These are phyloP conservation scores for Oncorhynchus nerka DNA, from an alignment of 2,113 vertebrate species.

Conservation along the genomic window DNA sequence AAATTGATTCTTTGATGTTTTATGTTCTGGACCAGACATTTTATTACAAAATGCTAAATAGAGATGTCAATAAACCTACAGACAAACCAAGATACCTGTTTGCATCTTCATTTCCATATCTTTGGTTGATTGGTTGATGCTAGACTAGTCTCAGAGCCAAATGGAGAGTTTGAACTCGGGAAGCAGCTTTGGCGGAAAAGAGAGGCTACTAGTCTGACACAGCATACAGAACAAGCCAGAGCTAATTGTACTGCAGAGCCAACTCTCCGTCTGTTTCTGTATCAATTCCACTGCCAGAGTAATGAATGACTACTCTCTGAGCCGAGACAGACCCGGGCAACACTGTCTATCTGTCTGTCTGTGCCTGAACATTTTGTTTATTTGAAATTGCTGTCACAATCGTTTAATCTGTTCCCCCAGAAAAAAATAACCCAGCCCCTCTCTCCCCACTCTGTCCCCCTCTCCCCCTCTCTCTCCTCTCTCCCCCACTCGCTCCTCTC, in stretches of 20 bases:
- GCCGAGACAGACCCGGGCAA: constrained; percentile 36
- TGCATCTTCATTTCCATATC: background rate
- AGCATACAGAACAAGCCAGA: constrained; percentile 42
- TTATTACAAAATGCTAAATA: no score
- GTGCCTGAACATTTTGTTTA: constrained; percentile 59
- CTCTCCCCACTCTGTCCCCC: background rate
- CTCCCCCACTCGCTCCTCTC: background rate
- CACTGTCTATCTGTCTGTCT: constrained; percentile 58
- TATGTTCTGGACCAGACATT: no score
- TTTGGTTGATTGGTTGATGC: background rate
- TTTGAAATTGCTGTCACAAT: constrained; percentile 73
- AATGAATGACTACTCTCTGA: constrained; percentile 53
- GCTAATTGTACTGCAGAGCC: constrained; percentile 50
- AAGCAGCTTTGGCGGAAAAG: background rate
- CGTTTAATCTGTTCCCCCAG: constrained; percentile 64
- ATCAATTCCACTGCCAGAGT: constrained; percentile 41
- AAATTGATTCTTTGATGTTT: background rate
- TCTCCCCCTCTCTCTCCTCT: no score
- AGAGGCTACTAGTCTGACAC: constrained; percentile 20
- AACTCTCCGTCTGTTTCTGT: constrained; percentile 43
- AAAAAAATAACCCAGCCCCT: constrained; percentile 30
- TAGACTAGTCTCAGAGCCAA: background rate
- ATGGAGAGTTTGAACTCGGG: background rate
- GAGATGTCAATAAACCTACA: no score
- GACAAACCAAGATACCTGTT: background rate